A percentile compares a stretch with the other conserved stretches of the same genome.
phyloP scores from a whole-genome alignment of 2,888 invertebrate genomes.

The Drosophila colorata region DNA sequence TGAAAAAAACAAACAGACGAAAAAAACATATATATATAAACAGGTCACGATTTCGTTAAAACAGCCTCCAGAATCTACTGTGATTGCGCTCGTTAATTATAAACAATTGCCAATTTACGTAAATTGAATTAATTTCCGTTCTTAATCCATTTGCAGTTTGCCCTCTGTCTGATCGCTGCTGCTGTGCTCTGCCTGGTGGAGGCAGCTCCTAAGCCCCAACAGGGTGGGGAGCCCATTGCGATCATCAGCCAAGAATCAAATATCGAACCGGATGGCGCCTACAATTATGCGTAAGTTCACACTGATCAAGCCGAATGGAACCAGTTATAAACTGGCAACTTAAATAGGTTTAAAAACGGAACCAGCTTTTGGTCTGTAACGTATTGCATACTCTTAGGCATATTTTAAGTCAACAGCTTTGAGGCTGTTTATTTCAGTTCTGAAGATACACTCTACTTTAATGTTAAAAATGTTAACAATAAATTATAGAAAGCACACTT shows the following conservation, averaged over 20 bases:
- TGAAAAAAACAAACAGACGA: constrained; percentile 11
- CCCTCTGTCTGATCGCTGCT: constrained; percentile 76
- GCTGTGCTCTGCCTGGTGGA: constrained; percentile 84
- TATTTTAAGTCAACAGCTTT: neutral
- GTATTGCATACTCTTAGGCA: constrained; percentile 47
- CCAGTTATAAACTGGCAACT: constrained; percentile 1
- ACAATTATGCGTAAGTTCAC: constrained; percentile 88
- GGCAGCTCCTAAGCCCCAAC: constrained; percentile 88
- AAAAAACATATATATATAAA: constrained; percentile 15
- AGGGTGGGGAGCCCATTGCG: constrained; percentile 86
- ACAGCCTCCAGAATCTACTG: constrained; percentile 9
- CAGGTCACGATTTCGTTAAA: constrained; percentile 40
- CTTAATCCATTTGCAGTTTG: constrained; percentile 76
- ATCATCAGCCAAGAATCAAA: constrained; percentile 90
- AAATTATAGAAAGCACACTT: too few relatives aligned
- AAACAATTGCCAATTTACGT: constrained; percentile 54
- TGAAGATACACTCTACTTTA: too few relatives aligned
- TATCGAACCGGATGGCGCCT: constrained; percentile 90
- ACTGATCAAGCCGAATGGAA: neutral
- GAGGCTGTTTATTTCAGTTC: neutral
- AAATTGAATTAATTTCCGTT: constrained; percentile 52
- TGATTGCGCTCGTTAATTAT: constrained; percentile 50
- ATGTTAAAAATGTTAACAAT: too few relatives aligned
- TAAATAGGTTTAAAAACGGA: constrained; percentile 1
- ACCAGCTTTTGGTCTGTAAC: constrained; percentile 1